These are phyloP conservation scores for Tolmerus cingulatus DNA, from an alignment of 2,888 invertebrate species.

Conservation along the genomic window DNA sequence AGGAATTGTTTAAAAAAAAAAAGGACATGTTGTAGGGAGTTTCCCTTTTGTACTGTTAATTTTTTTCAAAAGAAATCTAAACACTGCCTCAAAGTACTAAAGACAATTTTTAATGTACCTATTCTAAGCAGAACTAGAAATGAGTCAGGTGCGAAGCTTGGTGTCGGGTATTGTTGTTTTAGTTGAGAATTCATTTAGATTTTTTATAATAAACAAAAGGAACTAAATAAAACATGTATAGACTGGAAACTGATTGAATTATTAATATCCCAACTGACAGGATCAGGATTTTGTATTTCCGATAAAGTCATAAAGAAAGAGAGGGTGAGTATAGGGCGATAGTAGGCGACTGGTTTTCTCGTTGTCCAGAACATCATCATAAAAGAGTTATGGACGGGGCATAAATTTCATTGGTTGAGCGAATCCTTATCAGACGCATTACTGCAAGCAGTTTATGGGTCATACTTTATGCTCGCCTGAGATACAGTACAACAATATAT, in stretches of 20 bases:
- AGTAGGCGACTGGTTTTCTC: background rate
- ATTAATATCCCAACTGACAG: background rate
- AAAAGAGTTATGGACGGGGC: background rate
- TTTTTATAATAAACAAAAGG: conserved; percentile 33
- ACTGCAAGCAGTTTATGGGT: background rate
- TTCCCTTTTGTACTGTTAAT: background rate
- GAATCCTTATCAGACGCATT: conserved; percentile 15
- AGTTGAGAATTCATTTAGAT: conserved; percentile 23
- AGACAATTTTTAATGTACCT: background rate
- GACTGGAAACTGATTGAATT: background rate
- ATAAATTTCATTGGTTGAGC: background rate
- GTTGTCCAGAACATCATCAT: background rate
- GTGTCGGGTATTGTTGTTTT: conserved; percentile 1
- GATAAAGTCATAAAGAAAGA: background rate
- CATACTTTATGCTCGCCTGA: background rate
- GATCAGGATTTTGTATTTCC: background rate
- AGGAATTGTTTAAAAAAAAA: background rate
- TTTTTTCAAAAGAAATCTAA: background rate
- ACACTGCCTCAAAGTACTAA: conserved; percentile 32
- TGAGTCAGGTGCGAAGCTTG: background rate
- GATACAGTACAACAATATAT: background rate
- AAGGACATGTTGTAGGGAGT: background rate
- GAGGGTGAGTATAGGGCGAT: background rate
- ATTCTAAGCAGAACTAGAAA: background rate
- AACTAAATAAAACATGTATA: conserved; percentile 24